Percentiles rank a stretch among this genome's conserved stretches.
Evolutionary conservation across 2,113 vertebrate species (phyloP).

Genomic region (Malurus cyaneus): DNA sequence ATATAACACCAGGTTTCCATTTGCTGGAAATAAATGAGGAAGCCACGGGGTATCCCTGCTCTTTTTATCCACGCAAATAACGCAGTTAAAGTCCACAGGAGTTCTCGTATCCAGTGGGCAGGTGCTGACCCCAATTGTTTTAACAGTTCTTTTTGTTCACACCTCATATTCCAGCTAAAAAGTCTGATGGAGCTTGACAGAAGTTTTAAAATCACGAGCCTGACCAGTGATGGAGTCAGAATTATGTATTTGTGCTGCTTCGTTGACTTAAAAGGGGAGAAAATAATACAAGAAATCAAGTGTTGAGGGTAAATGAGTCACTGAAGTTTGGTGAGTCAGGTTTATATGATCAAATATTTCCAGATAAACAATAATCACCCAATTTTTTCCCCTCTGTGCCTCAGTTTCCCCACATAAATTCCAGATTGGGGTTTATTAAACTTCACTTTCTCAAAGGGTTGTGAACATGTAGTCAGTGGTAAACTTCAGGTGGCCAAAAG

Average conservation of each 20-base stretch:
- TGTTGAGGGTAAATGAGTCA: neutral
- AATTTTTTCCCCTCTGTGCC: neutral
- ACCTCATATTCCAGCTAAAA: conserved; percentile 40
- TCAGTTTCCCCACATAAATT: neutral
- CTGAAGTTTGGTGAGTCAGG: neutral
- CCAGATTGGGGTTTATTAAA: neutral
- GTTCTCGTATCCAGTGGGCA: conserved; percentile 34
- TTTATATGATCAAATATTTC: fast-evolving
- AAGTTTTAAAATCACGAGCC: neutral
- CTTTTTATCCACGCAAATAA: conserved; percentile 4
- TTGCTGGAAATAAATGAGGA: conserved; percentile 48
- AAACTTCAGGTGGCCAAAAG: neutral
- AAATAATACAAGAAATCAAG: neutral
- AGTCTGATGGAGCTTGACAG: conserved; percentile 26
- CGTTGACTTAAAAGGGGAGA: neutral
- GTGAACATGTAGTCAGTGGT: fast-evolving
- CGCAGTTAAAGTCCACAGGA: conserved; percentile 58
- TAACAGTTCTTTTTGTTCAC: conserved; percentile 56
- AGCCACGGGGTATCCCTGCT: conserved; percentile 31
- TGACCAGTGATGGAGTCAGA: neutral
- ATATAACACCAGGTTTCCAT: conserved; percentile 56
- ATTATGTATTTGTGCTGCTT: neutral
- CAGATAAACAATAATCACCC: neutral
- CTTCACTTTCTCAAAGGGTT: neutral
- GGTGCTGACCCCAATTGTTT: conserved; percentile 64